Evolutionary conservation across 2,797 vertebrate species (phyloP), one percentile per base, ranked within the genome.

Genomic region (Silurus lanzhouensis): DNA sequence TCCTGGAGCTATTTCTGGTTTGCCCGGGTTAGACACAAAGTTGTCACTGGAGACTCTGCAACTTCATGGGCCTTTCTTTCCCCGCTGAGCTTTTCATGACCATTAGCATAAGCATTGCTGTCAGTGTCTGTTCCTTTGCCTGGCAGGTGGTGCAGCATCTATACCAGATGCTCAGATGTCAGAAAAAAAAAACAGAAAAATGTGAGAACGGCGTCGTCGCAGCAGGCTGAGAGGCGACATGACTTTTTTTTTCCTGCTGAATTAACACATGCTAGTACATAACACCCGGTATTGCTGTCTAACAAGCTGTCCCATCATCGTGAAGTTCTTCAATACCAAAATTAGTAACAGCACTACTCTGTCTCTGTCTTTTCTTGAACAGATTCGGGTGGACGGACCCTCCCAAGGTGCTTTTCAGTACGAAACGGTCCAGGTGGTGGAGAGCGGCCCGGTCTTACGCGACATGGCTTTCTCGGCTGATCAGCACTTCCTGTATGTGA

Each of bases 381-480:
- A 99, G 98, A 99, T 99, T 83, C 96, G 97, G 0, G 98, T 99
- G 0, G 97, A 99, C 0, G 97, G 97, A 17, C 96, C 96, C 27
- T 93, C 94, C 67, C 96, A 94, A 38, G 95, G 94, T 0, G 97
- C 97, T 0, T 92, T 95, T 86, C 97, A 97, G 91, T 99, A 99
- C 0, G 98, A 99, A 92, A 97, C 96, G 0, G 93, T 99, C 70
- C 97, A 98, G 89, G 97, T 98, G 76, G 97, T 97, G 84, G 96
- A 98, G 60, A 94, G 92, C 0, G 97, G 97, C 52, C 97, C 97
- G 0, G 92, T 99, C 88, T 94, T 98, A 76, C 91, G 98, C 87
- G 97, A 99, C 89, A 99, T 99, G 98, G 97, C 96, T 82, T 99
- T 99, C 93, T 98, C 97, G 0, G 91, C 96, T 64, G 97, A 99